Base-by-base conservation (phyloP, 2,113 vertebrate species). In the Carettochelys insculpta region DNA sequence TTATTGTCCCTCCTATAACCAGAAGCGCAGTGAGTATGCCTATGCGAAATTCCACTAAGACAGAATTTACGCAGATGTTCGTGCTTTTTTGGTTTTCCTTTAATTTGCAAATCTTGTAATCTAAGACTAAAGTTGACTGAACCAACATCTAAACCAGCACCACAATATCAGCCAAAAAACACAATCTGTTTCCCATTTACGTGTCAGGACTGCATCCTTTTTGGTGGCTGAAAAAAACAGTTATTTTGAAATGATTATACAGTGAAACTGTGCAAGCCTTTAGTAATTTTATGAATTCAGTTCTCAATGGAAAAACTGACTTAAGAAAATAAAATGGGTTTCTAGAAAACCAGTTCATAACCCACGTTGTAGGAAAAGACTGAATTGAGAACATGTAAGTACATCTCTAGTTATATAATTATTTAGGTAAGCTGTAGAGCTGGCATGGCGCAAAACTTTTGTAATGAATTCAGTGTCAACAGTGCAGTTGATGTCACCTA, bases 81-180 rank as follows among this genome's bases (percentile, higher is more conserved):
- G 98, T 98, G 98, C 94, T 95, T 96, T 96, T 97, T 97, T 95
- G 98, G 97, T 99, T 99, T 98, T 98, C 98, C 98, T 99, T 99
- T 98, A 98, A 99, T 99, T 99, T 99, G 98, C 98, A 99, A 98
- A 99, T 99, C 98, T 98, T 98, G 99, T 99, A 98, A 99, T 99
- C 98, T 98, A 99, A 99, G 98, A 98, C 98, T 98, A 96, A 98
- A 98, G 98, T 96, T 98, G 98, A 98, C 98, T 98, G 98, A 98
- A 98, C 97, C 97, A 98, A 98, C 97, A 98, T 98, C 98, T 97
- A 98, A 99, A 98, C 98, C 98, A 98, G 98, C 96, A 96, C 17
- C 53, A 96, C 82, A 97, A 71, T 95, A 98, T 97, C 97, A 93
- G 99, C 99, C 98, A 99, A 99, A 97, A 98, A 95, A 86, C 96